Evolutionary conservation across 2,113 vertebrate species (phyloP), one percentile per base, ranked within the genome.

Genomic region (Antigone vipio): DNA sequence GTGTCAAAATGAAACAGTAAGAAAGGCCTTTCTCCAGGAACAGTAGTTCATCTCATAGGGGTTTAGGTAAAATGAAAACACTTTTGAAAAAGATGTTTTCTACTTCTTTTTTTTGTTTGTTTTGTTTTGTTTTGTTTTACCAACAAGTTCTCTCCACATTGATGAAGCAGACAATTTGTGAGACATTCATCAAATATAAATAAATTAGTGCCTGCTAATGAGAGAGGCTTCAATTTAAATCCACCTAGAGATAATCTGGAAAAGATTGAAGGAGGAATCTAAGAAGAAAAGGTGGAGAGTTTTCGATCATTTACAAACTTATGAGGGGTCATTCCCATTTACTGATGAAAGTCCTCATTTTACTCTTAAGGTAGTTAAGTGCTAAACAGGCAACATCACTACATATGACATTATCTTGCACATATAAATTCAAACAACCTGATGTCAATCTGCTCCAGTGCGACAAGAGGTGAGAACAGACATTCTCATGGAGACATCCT

Each of bases 101-200:
- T 49, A n/a, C 12, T n/a, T 23, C 1, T 72, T 40, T 49, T 11
- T 44, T 71, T 38, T 68, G 29, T 9, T 67, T 73, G 58, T 45
- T n/a, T n/a, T 1, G 66, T 40, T 49, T 11, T 44, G 11, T 40
- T 82, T 85, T 80, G n/a, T 87, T 91, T 95, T 59, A 52, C 10
- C 52, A 32, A 59, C 50, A 96, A 81, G 60, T 71, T 32, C 3
- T 85, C 59, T 77, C 67, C 56, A 92, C n/a, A 63, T 1, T 21
- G 29, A 92, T 83, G 68, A 95, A 93, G 49, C 24, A 75, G 77
- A 56, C 80, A 81, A 95, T 96, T 92, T 90, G 22, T 50, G 35
- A 95, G 52, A 88, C 15, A 49, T 84, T 88, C 59, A 78, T 91
- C 47, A 83, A 92, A 85, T 85, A 91, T 7, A 92, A 96, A 92